Conservation (phyloP, 2,113 vertebrate genomes). For the Cairina moschata region DNA sequence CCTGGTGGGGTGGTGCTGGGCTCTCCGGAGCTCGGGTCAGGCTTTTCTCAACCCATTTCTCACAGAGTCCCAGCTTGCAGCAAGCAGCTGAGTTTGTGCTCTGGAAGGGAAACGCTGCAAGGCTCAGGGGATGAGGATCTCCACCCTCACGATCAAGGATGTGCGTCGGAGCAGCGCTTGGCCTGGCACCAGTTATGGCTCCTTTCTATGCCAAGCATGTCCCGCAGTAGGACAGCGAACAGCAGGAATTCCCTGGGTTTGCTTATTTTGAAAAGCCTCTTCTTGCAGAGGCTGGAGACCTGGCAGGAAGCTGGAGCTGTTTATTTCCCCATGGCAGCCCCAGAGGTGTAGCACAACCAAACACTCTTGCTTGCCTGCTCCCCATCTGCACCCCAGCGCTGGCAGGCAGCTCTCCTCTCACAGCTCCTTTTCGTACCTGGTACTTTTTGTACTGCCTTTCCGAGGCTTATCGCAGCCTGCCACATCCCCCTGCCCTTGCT, state of each 20-base stretch:
- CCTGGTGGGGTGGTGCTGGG: background rate
- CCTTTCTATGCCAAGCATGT: background rate
- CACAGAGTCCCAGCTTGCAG: background rate
- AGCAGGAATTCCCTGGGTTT: background rate
- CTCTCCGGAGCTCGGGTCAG: background rate
- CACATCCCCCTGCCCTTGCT: background rate
- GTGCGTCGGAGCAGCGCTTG: rapidly evolving
- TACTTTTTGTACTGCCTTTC: background rate
- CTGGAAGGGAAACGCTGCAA: background rate
- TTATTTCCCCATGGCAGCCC: background rate
- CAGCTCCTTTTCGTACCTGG: background rate
- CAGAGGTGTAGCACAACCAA: background rate
- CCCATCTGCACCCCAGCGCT: background rate
- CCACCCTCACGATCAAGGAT: background rate
- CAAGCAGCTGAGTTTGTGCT: background rate
- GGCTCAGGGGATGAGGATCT: background rate
- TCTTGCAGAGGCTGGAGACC: conserved; percentile 9
- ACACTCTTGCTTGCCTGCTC: background rate
- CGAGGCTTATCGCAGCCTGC: background rate
- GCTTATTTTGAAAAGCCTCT: background rate
- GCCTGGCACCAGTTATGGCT: background rate
- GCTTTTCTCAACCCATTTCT: background rate
- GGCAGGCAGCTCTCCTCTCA: background rate
- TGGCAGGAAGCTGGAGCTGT: conserved; percentile 14
- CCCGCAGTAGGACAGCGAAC: background rate